A percentile compares a stretch with the other conserved stretches of the same genome.
Conservation (phyloP, 2,888 invertebrate species). For the Cosmopolites sordidus region DNA sequence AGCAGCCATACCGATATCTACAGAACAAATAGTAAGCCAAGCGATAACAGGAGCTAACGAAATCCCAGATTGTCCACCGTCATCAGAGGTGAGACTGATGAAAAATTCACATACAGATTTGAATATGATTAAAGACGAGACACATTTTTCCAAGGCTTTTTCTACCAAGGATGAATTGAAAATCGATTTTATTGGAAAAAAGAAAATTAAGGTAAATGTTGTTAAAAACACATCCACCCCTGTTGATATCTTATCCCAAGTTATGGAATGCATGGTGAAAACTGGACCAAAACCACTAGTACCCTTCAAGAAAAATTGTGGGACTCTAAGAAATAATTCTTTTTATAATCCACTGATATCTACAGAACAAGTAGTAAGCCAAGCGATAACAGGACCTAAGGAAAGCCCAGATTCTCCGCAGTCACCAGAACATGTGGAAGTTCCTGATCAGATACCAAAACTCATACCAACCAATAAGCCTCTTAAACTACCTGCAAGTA, state of each 20-base stretch:
- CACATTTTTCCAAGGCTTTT: too few relatives aligned
- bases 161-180: too few relatives aligned
- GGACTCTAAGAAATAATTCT: background rate
- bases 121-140: too few relatives aligned
- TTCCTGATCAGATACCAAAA: conserved; percentile 10
- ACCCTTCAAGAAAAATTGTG: background rate
- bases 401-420: conserved; percentile 16
- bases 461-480: conserved; percentile 16
- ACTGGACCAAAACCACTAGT: conserved; percentile 11
- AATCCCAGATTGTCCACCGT: conserved; percentile 17
- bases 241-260: conserved; percentile 28
- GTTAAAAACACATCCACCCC: background rate
- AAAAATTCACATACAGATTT: too few relatives aligned
- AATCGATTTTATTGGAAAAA: background rate
- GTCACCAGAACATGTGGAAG: conserved; percentile 18
- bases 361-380: background rate
- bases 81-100: too few relatives aligned
- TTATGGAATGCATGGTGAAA: conserved; percentile 30
- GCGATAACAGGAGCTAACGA: background rate
- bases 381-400: background rate
- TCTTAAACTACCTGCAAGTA: conserved; percentile 22
- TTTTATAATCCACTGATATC: background rate
- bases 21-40: background rate
- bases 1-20: too few relatives aligned
- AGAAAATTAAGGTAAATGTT: background rate